Evolutionary conservation across 2,113 vertebrate genomes (phyloP).

Genomic region (Brachirus orientalis): DNA sequence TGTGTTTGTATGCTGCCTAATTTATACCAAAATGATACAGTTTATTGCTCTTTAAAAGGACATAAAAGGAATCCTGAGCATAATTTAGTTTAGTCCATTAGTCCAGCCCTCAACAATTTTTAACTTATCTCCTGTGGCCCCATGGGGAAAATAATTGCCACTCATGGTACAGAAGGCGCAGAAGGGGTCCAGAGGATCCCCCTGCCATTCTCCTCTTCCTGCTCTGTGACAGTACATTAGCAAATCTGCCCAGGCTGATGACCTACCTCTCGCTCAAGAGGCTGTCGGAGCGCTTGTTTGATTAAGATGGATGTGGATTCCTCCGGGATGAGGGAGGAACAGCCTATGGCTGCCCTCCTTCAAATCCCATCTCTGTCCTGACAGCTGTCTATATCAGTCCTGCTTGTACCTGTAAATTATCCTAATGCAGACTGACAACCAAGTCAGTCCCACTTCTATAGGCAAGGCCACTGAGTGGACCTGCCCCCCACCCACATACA

Average conservation of each 20-base stretch:
- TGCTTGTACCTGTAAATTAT: conserved; percentile 67
- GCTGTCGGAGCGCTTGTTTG: conserved; percentile 49
- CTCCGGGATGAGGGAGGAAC: conserved; percentile 43
- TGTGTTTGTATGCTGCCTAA: too few species aligned
- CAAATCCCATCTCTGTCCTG: conserved; percentile 48
- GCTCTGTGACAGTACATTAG: conserved; percentile 61
- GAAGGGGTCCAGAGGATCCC: conserved; percentile 31
- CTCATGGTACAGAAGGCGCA: too few species aligned
- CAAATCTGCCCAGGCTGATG: conserved; percentile 40
- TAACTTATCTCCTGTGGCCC: too few species aligned
- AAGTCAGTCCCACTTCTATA: conserved; percentile 23
- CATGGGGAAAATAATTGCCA: too few species aligned
- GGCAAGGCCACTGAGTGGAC: conserved; percentile 25
- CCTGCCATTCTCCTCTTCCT: conserved; percentile 3
- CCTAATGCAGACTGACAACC: conserved; percentile 64
- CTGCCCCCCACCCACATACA: neutral
- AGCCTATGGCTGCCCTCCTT: conserved; percentile 41
- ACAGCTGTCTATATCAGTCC: conserved; percentile 75
- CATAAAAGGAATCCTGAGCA: too few species aligned
- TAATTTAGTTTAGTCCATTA: too few species aligned
- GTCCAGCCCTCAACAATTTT: too few species aligned
- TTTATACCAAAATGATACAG: too few species aligned
- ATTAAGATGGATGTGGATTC: conserved; percentile 73
- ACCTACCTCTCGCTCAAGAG: conserved; percentile 52
- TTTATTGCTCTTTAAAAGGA: too few species aligned